Percentiles rank a stretch among this genome's conserved stretches.
phyloP scores from a whole-genome alignment of 2,888 invertebrate genomes.

The Plutella xylostella region DNA sequence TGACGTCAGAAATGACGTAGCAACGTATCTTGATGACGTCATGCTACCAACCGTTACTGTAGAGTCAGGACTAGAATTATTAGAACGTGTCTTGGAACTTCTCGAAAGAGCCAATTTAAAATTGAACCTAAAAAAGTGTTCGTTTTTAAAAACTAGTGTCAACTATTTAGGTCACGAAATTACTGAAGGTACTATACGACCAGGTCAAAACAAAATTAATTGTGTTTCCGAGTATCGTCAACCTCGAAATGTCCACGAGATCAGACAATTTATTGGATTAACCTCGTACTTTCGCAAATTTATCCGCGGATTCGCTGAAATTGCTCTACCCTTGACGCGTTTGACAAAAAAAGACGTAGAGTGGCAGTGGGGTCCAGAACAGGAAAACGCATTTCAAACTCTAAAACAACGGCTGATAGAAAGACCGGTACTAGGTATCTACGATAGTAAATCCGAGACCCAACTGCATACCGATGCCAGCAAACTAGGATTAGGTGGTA shows the following conservation, averaged over 20 bases:
- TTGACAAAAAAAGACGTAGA: not conserved
- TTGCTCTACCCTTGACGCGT: not conserved
- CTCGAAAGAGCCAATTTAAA: conserved; percentile 5
- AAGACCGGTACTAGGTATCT: not conserved
- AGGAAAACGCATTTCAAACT: not conserved
- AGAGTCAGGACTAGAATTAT: no score
- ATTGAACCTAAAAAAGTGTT: conserved; percentile 1
- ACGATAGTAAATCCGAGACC: not conserved
- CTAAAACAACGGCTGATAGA: not conserved
- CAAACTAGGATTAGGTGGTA: not conserved
- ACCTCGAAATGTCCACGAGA: not conserved
- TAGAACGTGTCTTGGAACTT: conserved; percentile 7
- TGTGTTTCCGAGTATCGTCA: not conserved
- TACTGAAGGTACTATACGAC: not conserved
- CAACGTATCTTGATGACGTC: conserved; percentile 12
- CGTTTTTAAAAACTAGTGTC: not conserved
- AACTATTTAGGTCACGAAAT: not conserved
- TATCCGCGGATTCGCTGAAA: not conserved
- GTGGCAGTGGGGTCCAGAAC: not conserved
- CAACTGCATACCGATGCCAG: not conserved
- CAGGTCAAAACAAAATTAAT: not conserved
- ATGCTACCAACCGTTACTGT: conserved; percentile 7
- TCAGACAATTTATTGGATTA: no score
- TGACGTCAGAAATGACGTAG: not conserved
- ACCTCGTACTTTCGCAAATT: not conserved